These are phyloP conservation scores for Lophius americanus DNA, from an alignment of 2,797 vertebrate genomes.

Conservation along the genomic window DNA sequence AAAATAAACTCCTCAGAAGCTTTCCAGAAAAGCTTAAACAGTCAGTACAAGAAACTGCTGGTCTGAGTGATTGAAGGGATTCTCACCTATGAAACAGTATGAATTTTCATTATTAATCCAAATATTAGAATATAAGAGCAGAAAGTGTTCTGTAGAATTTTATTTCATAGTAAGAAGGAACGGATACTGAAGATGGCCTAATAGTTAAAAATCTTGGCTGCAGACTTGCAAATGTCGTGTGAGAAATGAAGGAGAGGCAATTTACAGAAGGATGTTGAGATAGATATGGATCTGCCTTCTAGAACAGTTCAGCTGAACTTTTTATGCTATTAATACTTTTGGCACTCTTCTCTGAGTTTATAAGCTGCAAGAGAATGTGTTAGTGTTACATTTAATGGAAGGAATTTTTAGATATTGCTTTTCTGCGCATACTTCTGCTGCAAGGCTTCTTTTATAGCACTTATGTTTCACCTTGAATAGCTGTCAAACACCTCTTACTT, in stretches of 20 bases:
- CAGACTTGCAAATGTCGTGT: background rate
- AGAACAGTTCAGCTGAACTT: background rate
- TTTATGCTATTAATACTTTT: constrained; percentile 16
- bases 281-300: background rate
- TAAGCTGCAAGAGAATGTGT: background rate
- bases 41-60: constrained; percentile 86
- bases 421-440: background rate
- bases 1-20: constrained; percentile 53
- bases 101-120: background rate
- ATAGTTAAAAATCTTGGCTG: background rate
- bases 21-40: constrained; percentile 70
- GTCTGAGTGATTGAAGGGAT: constrained; percentile 50
- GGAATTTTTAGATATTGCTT: background rate
- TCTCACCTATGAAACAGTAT: background rate
- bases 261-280: constrained; percentile 17
- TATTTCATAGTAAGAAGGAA: background rate
- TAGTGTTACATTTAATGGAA: constrained; percentile 15
- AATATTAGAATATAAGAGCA: background rate
- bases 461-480: constrained; percentile 1
- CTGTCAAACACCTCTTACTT: constrained; percentile 1
- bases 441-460: constrained; percentile 3
- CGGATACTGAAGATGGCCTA: background rate
- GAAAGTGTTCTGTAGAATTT: background rate
- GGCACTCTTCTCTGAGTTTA: background rate
- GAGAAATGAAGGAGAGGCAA: background rate